Conservation (phyloP, 2,797 vertebrate species). For the Pseudotriccus pelzelni region DNA sequence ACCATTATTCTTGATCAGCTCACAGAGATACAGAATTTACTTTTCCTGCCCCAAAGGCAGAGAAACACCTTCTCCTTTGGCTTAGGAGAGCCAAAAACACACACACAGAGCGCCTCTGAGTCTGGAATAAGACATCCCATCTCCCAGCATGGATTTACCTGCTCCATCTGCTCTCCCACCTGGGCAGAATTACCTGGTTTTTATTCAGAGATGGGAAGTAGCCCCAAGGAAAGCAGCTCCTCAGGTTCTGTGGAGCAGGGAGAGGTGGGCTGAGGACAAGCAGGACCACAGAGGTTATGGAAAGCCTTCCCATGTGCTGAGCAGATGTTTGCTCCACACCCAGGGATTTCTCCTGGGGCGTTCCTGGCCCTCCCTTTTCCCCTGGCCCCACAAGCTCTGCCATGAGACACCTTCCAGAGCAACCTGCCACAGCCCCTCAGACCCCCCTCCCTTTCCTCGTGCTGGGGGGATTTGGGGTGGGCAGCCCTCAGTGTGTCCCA, state of each 20-base stretch:
- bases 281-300: background rate
- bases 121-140: background rate
- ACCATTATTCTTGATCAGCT: background rate
- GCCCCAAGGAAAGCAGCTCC: background rate
- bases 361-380: fast-evolving
- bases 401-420: background rate
- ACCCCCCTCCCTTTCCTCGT: background rate
- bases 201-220: background rate
- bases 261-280: background rate
- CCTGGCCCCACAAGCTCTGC: background rate
- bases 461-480: background rate
- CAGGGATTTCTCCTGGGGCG: background rate
- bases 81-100: background rate
- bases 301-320: background rate
- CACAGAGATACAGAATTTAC: background rate
- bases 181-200: background rate
- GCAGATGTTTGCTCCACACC: background rate
- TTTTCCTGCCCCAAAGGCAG: background rate
- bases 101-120: background rate
- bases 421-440: background rate
- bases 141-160: background rate
- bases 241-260: background rate
- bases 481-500: background rate
- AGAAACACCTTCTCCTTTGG: background rate
- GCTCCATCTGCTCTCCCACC: background rate